Conservation (phyloP, 2,888 invertebrate species). For the Ochropleura leucogaster region DNA sequence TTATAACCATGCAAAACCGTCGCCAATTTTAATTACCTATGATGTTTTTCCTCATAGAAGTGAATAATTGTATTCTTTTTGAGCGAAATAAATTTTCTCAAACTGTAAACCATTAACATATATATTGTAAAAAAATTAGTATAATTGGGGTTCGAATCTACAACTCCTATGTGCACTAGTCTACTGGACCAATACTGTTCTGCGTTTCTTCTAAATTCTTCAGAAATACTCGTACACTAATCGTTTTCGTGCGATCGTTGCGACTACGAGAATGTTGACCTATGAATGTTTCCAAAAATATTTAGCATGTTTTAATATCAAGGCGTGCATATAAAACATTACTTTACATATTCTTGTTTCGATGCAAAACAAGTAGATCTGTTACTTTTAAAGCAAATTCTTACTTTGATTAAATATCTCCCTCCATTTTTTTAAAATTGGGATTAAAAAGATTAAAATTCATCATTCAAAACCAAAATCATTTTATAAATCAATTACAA, state of each 20-base stretch:
- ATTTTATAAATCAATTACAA: background rate
- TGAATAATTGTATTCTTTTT: no score
- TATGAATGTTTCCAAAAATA: conserved; percentile 37
- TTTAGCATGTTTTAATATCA: conserved; percentile 28
- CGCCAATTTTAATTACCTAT: no score
- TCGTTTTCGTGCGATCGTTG: background rate
- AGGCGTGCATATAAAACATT: conserved; percentile 38
- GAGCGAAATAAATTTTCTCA: no score
- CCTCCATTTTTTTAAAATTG: background rate
- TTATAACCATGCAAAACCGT: no score
- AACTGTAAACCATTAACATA: no score
- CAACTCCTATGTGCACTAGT: no score
- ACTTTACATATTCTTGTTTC: conserved; percentile 26
- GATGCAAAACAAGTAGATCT: conserved; percentile 20
- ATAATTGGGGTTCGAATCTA: background rate
- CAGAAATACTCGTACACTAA: background rate
- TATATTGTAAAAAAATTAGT: no score
- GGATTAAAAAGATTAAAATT: background rate
- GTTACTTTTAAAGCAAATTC: conserved; percentile 9
- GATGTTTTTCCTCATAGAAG: no score
- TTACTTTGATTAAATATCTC: background rate
- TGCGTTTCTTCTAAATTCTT: background rate
- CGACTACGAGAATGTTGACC: conserved; percentile 40
- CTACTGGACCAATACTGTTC: background rate
- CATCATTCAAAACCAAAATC: background rate